Percentiles rank a stretch among this genome's conserved stretches.
Conservation (phyloP, 2,888 invertebrate genomes). For the Nemoura dubitans region DNA sequence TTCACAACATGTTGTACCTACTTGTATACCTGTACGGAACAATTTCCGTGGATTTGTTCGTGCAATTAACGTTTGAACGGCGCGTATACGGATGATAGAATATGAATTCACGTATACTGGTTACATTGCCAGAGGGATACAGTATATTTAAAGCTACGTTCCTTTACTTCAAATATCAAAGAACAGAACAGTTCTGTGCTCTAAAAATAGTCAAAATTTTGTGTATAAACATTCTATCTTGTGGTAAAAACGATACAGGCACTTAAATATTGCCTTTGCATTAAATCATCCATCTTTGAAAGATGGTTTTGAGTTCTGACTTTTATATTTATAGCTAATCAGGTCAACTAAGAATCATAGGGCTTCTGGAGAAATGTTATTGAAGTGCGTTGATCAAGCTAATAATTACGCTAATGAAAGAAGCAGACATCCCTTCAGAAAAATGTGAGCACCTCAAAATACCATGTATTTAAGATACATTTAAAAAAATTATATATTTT, state of each 20-base stretch:
- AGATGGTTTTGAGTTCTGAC: neutral
- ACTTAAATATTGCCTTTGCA: neutral
- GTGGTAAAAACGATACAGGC: slow-evolving; percentile 7
- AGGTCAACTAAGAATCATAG: neutral
- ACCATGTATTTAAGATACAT: no score
- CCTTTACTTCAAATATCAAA: neutral
- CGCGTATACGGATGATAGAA: neutral
- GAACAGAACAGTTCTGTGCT: slow-evolving; percentile 7
- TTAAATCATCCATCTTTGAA: neutral
- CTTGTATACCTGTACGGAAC: no score
- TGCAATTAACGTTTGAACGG: neutral
- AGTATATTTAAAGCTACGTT: neutral
- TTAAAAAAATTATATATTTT: no score
- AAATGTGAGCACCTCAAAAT: no score
- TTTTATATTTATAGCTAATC: slow-evolving; percentile 1
- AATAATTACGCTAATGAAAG: neutral
- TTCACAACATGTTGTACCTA: neutral
- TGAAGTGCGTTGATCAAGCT: neutral
- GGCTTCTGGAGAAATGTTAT: neutral
- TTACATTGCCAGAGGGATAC: neutral
- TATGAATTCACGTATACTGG: neutral
- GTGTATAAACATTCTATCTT: neutral
- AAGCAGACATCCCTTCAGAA: no score
- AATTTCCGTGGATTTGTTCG: neutral
- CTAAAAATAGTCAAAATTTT: neutral